Percentiles rank a stretch among this genome's conserved stretches.
Conservation (phyloP, 2,113 vertebrate genomes). For the Siniperca knerii region DNA sequence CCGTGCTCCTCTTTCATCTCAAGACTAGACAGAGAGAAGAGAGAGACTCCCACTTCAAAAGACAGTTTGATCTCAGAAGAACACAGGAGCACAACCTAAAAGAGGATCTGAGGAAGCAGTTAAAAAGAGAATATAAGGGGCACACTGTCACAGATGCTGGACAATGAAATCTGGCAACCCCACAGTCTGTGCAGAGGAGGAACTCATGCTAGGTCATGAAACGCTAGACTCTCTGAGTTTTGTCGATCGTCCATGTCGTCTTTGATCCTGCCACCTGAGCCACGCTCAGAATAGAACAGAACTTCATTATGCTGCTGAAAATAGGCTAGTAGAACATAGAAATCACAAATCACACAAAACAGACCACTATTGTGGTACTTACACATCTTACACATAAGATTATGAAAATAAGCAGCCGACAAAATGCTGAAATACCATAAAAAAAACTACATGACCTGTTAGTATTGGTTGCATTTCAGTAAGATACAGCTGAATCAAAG, state of each 20-base stretch:
- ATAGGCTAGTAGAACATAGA: not conserved
- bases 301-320: slow-evolving; percentile 18
- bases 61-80: slow-evolving; percentile 82
- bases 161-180: slow-evolving; percentile 31
- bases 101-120: slow-evolving; percentile 71
- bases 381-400: not conserved
- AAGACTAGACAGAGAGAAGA: slow-evolving; percentile 71
- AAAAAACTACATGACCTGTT: not conserved
- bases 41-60: slow-evolving; percentile 79
- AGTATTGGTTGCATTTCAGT: not conserved
- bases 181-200: slow-evolving; percentile 28
- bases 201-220: slow-evolving; percentile 42
- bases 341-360: not conserved
- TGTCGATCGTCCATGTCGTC: slow-evolving; percentile 3
- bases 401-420: not conserved
- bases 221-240: slow-evolving; percentile 28
- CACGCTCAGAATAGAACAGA: slow-evolving; percentile 13
- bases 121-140: slow-evolving; percentile 71
- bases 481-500: not conserved
- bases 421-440: not conserved
- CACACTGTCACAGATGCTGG: slow-evolving; percentile 60
- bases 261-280: slow-evolving; percentile 55
- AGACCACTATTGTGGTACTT: not conserved
- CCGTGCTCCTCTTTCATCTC: slow-evolving; percentile 82
- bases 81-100: slow-evolving; percentile 72